Conservation (phyloP, 2,888 invertebrate genomes). For the Furcula furcula region DNA sequence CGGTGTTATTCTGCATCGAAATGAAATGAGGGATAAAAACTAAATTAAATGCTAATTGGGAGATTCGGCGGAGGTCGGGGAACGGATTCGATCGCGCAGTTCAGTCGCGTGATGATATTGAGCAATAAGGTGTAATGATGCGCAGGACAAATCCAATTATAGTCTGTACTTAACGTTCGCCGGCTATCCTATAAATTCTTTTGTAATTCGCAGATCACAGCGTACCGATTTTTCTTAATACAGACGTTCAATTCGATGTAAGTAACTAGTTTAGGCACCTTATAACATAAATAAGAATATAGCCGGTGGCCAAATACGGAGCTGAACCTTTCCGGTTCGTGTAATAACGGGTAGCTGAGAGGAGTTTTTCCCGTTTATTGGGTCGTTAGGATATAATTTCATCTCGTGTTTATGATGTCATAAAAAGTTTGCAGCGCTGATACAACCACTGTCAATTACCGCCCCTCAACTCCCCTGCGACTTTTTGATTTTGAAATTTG, state of each 20-base stretch:
- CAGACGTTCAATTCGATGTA: slow-evolving; percentile 14
- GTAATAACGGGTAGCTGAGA: slow-evolving; percentile 65
- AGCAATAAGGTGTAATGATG: slow-evolving; percentile 55
- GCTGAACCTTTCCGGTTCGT: slow-evolving; percentile 58
- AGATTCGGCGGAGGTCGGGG: slow-evolving; percentile 50
- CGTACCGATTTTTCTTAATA: slow-evolving; percentile 12
- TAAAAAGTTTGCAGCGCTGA: slow-evolving; percentile 75
- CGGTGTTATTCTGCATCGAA: slow-evolving; percentile 63
- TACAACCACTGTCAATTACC: slow-evolving; percentile 48
- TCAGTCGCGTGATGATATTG: slow-evolving; percentile 47
- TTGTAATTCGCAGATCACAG: slow-evolving; percentile 9
- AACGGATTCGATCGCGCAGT: slow-evolving; percentile 44
- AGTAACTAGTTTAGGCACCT: slow-evolving; percentile 35
- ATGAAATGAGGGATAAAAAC: slow-evolving; percentile 72
- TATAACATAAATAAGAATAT: slow-evolving; percentile 50
- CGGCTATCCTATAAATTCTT: slow-evolving; percentile 19
- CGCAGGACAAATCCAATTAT: slow-evolving; percentile 50
- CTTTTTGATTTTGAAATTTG: slow-evolving; percentile 40
- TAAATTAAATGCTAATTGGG: slow-evolving; percentile 75
- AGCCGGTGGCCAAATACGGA: slow-evolving; percentile 43
- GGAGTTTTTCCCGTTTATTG: slow-evolving; percentile 75
- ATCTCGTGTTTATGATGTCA: slow-evolving; percentile 75
- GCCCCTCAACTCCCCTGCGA: slow-evolving; percentile 24
- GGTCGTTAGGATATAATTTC: slow-evolving; percentile 79
- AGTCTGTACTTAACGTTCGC: slow-evolving; percentile 24